A percentile compares a stretch with the other conserved stretches of the same genome.
Conservation (phyloP, 2,888 invertebrate species). For the Acleris cristana region DNA sequence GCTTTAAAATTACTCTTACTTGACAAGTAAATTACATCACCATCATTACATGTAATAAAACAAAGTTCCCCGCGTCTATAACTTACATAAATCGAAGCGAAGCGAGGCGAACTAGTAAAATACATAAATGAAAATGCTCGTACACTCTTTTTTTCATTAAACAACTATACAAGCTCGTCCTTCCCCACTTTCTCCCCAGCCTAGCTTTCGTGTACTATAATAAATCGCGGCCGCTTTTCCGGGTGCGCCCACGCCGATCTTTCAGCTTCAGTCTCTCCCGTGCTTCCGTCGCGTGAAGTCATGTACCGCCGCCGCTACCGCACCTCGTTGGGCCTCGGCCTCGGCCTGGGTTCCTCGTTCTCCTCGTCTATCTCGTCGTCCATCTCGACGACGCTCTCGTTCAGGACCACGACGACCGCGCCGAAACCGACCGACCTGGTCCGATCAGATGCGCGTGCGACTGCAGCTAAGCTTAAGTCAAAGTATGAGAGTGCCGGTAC, state of each 20-base stretch:
- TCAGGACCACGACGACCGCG: slow-evolving; percentile 61
- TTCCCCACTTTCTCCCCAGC: slow-evolving; percentile 15
- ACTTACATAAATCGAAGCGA: no score
- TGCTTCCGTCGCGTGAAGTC: slow-evolving; percentile 51
- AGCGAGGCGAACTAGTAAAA: no score
- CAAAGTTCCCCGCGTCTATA: no score
- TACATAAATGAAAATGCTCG: no score
- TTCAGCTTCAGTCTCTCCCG: slow-evolving; percentile 61
- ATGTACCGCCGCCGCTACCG: slow-evolving; percentile 80
- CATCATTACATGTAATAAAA: no score
- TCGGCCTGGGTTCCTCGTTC: slow-evolving; percentile 65
- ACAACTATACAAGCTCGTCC: no score
- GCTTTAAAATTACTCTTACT: no score
- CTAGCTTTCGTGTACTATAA: slow-evolving; percentile 63
- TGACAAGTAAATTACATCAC: no score
- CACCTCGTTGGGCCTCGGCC: slow-evolving; percentile 74
- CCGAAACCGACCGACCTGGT: slow-evolving; percentile 61
- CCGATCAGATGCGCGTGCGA: slow-evolving; percentile 75
- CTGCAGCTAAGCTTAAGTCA: slow-evolving; percentile 78
- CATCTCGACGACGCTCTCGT: slow-evolving; percentile 70
- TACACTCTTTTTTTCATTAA: no score
- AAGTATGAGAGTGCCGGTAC: slow-evolving; percentile 79
- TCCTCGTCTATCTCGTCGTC: slow-evolving; percentile 71
- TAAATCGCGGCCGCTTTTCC: slow-evolving; percentile 75
- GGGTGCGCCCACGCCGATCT: slow-evolving; percentile 65